Base-by-base conservation (phyloP, 2,888 invertebrate genomes). In the Drosophila kokeensis region DNA sequence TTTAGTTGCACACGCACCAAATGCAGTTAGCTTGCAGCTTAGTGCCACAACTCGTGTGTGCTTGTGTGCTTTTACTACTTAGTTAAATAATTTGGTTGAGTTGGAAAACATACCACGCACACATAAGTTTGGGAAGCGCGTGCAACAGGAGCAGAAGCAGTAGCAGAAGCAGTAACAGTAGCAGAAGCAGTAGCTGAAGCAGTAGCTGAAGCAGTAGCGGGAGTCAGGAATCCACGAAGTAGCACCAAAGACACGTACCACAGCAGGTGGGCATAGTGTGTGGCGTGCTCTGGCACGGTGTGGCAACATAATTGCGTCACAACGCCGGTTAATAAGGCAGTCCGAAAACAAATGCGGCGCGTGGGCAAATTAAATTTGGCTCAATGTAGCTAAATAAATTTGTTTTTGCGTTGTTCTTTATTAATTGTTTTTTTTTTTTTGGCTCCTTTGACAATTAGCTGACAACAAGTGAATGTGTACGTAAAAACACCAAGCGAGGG, bases 71-170 rank as follows among this genome's bases (percentile, higher is more conserved):
- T 88, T 83, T 71, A 66, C 79, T 83, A 83, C 84, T 87, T 81
- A 87, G 84, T 79, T 89, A 87, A 85, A 89, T 82, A 85, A 85
- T 87, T 85, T 89, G 75, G 77, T 83, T 82, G 83, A 85, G 82
- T 89, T 45, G 66, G 75, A 72, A 59, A 69, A 69, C 59, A 62
- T 53, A 30, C 7, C 40, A 62, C 53, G 42, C 59, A 54, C 59
- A 70, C 54, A 70, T 59, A 55, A 62, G 73, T 50, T 73, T 13
- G 63, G 69, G 59, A 69, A 74, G 89, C 79, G 89, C 76, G 82
- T 83, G 87, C 81, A 74, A 62, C 84, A 69, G 55, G 70, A 77
- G 49, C 24, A 54, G 7, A 10, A 18, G 54, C 54, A 30, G 10
- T 10, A 77, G 61, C 24, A 27, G 8, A 24, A 24, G 24, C 84